Evolutionary conservation across 23 tunicate genomes (phyloP).

Genomic region (Trididemnum clinides): DNA sequence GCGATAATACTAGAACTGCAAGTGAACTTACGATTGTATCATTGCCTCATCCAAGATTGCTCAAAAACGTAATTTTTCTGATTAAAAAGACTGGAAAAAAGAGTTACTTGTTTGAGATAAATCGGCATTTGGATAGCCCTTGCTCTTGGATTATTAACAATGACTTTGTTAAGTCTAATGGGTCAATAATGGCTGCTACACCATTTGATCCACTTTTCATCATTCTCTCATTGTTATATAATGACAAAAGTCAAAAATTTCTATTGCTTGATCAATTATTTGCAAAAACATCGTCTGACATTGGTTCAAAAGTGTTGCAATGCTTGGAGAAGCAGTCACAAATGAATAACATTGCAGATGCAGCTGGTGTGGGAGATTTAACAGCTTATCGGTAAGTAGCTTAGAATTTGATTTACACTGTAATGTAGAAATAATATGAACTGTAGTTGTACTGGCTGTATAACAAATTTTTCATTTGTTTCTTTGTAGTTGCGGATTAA

Average conservation of each 20-base stretch:
- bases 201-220: slow-evolving; percentile 73
- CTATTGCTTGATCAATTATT: slow-evolving; percentile 66
- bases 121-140: slow-evolving; percentile 39
- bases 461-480: too few species aligned
- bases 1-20: neutral
- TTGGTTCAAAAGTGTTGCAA: neutral
- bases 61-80: slow-evolving; percentile 48
- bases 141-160: slow-evolving; percentile 79
- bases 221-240: slow-evolving; percentile 21
- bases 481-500: too few species aligned
- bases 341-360: slow-evolving; percentile 42
- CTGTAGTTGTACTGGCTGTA: neutral
- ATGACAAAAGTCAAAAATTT: slow-evolving; percentile 46
- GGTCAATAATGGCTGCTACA: slow-evolving; percentile 52
- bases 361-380: slow-evolving; percentile 43
- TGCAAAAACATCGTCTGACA: neutral
- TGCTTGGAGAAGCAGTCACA: slow-evolving; percentile 12
- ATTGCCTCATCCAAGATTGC: slow-evolving; percentile 63
- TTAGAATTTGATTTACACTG: neutral
- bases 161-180: slow-evolving; percentile 57
- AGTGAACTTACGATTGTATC: neutral
- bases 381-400: slow-evolving; percentile 45
- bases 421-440: neutral
- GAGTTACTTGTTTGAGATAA: slow-evolving; percentile 49
- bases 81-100: neutral